Evolutionary conservation across 2,888 invertebrate genomes (phyloP).

Genomic region (Dynastes grantii): DNA sequence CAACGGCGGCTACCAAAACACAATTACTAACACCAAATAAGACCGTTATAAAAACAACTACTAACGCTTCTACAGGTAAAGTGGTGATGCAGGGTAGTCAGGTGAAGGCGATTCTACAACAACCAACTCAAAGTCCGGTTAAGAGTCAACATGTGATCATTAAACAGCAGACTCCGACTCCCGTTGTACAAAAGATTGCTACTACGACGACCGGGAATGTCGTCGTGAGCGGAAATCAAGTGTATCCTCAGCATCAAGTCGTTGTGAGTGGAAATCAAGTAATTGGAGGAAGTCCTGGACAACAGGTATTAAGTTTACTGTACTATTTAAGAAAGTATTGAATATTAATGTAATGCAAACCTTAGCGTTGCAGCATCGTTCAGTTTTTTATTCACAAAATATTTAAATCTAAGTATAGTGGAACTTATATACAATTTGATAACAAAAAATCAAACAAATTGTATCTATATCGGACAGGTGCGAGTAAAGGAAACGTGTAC

Average conservation of each 20-base stretch:
- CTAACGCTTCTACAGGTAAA: constrained; percentile 63
- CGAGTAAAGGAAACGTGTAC: too few relatives aligned
- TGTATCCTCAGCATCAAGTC: constrained; percentile 64
- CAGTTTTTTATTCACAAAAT: too few relatives aligned
- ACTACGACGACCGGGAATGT: constrained; percentile 64
- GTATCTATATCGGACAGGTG: too few relatives aligned
- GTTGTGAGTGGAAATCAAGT: constrained; percentile 68
- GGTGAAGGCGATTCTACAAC: constrained; percentile 58
- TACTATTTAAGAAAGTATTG: neutral
- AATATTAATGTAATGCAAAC: too few relatives aligned
- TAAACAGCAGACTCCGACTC: constrained; percentile 65
- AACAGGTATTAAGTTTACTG: constrained; percentile 65
- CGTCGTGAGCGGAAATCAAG: constrained; percentile 68
- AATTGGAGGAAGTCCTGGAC: constrained; percentile 68
- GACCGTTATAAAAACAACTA: constrained; percentile 61
- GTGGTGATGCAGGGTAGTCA: constrained; percentile 61
- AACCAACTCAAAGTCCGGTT: constrained; percentile 60
- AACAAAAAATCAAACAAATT: too few relatives aligned
- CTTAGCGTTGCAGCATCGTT: too few relatives aligned
- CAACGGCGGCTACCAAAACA: constrained; percentile 63
- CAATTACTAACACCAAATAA: constrained; percentile 58
- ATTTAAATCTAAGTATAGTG: too few relatives aligned
- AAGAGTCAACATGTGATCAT: constrained; percentile 66
- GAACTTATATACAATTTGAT: too few relatives aligned
- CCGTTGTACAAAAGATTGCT: constrained; percentile 68